Base-by-base conservation (phyloP, 2,888 invertebrate species). In the Stenoptilia bipunctidactyla region DNA sequence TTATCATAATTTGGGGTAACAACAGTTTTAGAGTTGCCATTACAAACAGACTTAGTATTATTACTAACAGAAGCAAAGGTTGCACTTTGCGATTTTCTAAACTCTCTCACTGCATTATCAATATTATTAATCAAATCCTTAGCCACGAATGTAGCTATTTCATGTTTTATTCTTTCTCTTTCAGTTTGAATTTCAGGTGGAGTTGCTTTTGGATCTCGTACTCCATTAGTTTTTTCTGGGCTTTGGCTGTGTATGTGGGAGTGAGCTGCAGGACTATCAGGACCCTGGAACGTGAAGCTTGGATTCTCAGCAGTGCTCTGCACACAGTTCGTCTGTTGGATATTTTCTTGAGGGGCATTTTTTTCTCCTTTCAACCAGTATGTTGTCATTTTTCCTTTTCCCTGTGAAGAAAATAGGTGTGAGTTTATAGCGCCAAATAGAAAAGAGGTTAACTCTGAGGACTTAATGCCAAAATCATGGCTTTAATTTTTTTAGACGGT, bases 301-400 rank as follows among this genome's bases (percentile, higher is more conserved):
- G 83, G 82, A 37, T 82, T 74, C 43, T 55, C 73, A 1, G 60
- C 58, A 25, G 56, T 42, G 13, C 53, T 52, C 13, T 49, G 56
- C 41, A 66, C 64, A 3, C 45, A 47, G 53, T 52, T 43, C 53
- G 50, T 27, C 57, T 58, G 9, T 61, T 55, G 10, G 54, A 46
- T 27, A 20, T 38, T 38, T n/a, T 12, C 8, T 13, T 5, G 2
- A 15, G 10, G 2, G 15, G 5, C 8, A 40, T 56, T 67, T 55
- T 87, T 87, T 58, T 94, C 94, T 10, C 93, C 93, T 27, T 90
- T 80, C 40, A 96, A 73, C 96, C 96, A 96, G 61, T 93, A 96
- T 0, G 96, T 96, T 25, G 88, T 87, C 91, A 95, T 92, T 59
- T 89, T 90, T 1, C 95, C 95, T 76, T 96, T 96, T 1, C 96